Evolutionary conservation across 2,888 invertebrate species (phyloP), one percentile per base, ranked within the genome.

Genomic region (Buathra laborator): DNA sequence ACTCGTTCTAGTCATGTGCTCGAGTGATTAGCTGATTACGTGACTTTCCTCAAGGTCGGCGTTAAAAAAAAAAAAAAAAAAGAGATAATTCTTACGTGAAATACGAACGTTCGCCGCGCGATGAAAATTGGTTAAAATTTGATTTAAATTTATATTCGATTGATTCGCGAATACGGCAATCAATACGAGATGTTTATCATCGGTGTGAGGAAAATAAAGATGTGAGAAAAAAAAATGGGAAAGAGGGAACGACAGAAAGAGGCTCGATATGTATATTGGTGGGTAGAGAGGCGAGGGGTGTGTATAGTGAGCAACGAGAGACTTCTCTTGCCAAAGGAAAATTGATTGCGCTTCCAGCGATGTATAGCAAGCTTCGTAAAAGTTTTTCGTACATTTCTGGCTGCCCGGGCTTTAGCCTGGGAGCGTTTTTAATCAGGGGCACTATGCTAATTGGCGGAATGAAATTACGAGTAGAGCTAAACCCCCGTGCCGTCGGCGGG

Each of bases 371-470:
- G 68, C 76, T 75, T 72, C 59, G 62, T 59, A 53, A 79, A 78
- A 83, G 66, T 84, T 74, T 81, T 68, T 66, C 81, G 72, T 68
- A 75, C 75, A 68, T 70, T 78, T 53, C 76, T 74, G 71, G 48
- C 80, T 77, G 64, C 62, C 64, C 80, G 67, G 77, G 80, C 72
- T 51, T 56, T 51, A 64, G 64, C 74, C 85, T 81, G 68, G 74
- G 85, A 86, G 83, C 84, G 83, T 88, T 90, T 89, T 89, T 88
- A 88, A 90, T 90, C 88, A 89, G 87, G 86, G 88, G 82, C 86
- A 82, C 85, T 85, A 86, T 87, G 87, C 87, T 90, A 89, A 90
- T 90, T 90, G 89, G 85, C 74, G 86, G 87, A 88, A 89, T 86
- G 88, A 87, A 86, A 83, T 86, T 89, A 87, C 86, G 85, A 87